Base-by-base conservation (phyloP, 1,140 invertebrate genomes). In the Hydropsyche tenuis region DNA sequence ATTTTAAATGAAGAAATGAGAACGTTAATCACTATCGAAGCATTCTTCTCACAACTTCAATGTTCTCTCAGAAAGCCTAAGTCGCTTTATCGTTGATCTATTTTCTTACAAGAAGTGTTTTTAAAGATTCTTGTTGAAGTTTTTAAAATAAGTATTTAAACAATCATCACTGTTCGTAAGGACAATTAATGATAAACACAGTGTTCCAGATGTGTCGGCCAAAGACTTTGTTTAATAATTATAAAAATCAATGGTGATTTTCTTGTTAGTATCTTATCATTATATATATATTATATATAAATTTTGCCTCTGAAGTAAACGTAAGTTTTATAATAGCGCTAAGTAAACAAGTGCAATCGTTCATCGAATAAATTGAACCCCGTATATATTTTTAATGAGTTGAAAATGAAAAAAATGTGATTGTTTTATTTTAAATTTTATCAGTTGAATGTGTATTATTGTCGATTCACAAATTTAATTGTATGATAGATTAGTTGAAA, bases 291-390 rank as follows among this genome's bases (percentile, higher is more conserved):
- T 48, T 37, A 60, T 48, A 70, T 56, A 56, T 70, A 37, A 74
- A 77, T 72, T 65, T 77, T 72, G 76, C 76, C 76, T 77, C 65
- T 77, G 70, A 73, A 74, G 5, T 70, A 70, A 73, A 43, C 62
- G 25, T 71, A 75, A 75, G 48, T 51, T 37, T 70, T 48, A n/a
- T 56, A 65, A n/a, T 77, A 75, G 37, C 22, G 23, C 64, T 77
- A 74, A 75, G 76, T 56, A 74, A 69, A 73, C 48, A 77, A 75
- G 76, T 77, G 76, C 76, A 77, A 77, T 77, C 76, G 64, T 75
- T 75, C 76, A 77, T 77, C 76, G 76, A 77, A 77, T 42, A 77
- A 73, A 77, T 75, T 73, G 73, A 77, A 74, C 73, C 76, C 76
- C 73, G 60, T 72, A 72, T 51, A n/a, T n/a, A 73, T 43, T 68